Evolutionary conservation across 1,140 invertebrate species (phyloP).

Genomic region (Pissodes strobi): DNA sequence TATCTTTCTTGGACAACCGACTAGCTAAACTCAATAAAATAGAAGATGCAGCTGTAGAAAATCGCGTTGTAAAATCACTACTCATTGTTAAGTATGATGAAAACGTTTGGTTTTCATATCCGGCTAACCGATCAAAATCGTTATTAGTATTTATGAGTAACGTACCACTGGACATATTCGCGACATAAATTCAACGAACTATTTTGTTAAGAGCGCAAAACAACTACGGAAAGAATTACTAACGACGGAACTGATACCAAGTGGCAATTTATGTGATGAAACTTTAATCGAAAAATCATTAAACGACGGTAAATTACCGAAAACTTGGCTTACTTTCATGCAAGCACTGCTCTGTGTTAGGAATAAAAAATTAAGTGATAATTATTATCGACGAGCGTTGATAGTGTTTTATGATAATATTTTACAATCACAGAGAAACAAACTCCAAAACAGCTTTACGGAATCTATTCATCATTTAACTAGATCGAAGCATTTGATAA

Average conservation of each 20-base stretch:
- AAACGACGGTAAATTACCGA: slow-evolving; percentile 9
- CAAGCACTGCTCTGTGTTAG: slow-evolving; percentile 22
- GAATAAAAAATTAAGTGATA: slow-evolving; percentile 21
- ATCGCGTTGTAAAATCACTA: slow-evolving; percentile 28
- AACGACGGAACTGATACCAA: slow-evolving; percentile 18
- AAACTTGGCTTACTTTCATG: slow-evolving; percentile 7
- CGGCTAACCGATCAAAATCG: slow-evolving; percentile 29
- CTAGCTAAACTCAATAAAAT: slow-evolving; percentile 31
- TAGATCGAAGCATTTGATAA: slow-evolving; percentile 15
- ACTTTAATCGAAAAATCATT: slow-evolving; percentile 12
- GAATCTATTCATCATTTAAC: slow-evolving; percentile 30
- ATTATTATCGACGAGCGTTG: slow-evolving; percentile 13
- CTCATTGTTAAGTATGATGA: slow-evolving; percentile 22
- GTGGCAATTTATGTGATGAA: slow-evolving; percentile 24
- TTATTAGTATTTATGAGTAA: slow-evolving; percentile 24
- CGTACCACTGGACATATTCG: slow-evolving; percentile 31
- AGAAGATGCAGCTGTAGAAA: slow-evolving; percentile 25
- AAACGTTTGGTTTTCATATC: slow-evolving; percentile 36
- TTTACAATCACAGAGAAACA: slow-evolving; percentile 26
- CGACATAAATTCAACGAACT: slow-evolving; percentile 15
- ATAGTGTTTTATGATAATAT: slow-evolving; percentile 28
- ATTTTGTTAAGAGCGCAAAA: slow-evolving; percentile 13
- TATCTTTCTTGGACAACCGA: slow-evolving; percentile 25
- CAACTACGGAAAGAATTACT: slow-evolving; percentile 24
- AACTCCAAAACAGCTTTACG: slow-evolving; percentile 18